Evolutionary conservation across 2,797 vertebrate genomes (phyloP), one percentile per base, ranked within the genome.

Genomic region (Nothura maculosa): DNA sequence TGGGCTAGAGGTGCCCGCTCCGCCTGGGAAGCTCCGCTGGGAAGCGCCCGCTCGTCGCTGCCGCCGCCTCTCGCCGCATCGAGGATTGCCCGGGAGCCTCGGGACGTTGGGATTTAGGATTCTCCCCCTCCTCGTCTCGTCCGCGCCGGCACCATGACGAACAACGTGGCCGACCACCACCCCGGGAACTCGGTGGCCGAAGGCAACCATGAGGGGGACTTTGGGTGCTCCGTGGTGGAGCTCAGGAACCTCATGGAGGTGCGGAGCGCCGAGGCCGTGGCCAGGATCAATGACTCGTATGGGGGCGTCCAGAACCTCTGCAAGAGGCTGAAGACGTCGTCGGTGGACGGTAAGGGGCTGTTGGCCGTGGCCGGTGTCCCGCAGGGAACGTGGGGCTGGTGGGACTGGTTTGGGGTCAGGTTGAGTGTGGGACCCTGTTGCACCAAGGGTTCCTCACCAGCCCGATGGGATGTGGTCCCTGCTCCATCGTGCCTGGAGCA

Each of bases 181-280:
- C 98, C 98, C 3, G 98, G 98, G 83, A 99, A 99, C 91, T 99
- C 99, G 0, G 98, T 98, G 74, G 97, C 97, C 1, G 99, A 99
- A 89, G 98, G 98, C 95, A 98, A 97, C 97, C 97, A 98, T 94
- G 99, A 98, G 9, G 98, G 98, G 60, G 99, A 99, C 92, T 99
- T 99, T 91, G 99, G 99, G 88, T 97, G 98, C 96, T 97, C 98
- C 6, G 48, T 98, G 90, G 96, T 91, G 91, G 99, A 99, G 1
- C 98, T 99, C 72, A 98, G 98, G 82, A 94, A 92, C 47, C 97
- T 99, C 93, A 99, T 99, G 99, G 99, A 99, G 93, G 98, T 99
- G 89, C 97, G 99, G 72, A 98, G 98, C 1, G 45, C 80, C 0
- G 99, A 99, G 92, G 99, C 98, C 0, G 98, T 99, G 25, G 81